Conservation (phyloP, 2,888 invertebrate genomes). For the Ectemnius continuus region DNA sequence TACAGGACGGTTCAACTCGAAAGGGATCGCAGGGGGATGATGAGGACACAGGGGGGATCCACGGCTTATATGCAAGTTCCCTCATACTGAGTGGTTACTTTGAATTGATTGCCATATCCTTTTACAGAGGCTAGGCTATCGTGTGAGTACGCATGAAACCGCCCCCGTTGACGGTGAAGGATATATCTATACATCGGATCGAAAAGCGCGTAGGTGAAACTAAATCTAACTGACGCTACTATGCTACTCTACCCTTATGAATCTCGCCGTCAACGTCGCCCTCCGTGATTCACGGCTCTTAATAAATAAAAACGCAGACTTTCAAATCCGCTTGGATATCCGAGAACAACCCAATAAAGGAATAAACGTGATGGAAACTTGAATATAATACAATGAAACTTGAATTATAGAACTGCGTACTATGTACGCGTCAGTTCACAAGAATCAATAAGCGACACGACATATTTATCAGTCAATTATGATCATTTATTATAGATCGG, state of each 20-base stretch:
- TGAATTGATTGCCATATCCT: slow-evolving; percentile 76
- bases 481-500: too few species aligned
- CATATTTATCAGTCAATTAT: too few species aligned
- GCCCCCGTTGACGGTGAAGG: slow-evolving; percentile 42
- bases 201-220: slow-evolving; percentile 44
- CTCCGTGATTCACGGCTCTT: slow-evolving; percentile 2
- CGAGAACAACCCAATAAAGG: background rate
- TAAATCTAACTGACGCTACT: slow-evolving; percentile 39
- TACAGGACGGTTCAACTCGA: slow-evolving; percentile 69
- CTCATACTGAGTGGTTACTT: slow-evolving; percentile 72
- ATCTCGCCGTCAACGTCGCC: background rate
- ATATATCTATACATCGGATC: slow-evolving; percentile 55
- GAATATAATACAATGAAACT: too few species aligned
- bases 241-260: slow-evolving; percentile 14
- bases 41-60: slow-evolving; percentile 53
- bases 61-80: slow-evolving; percentile 65
- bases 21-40: slow-evolving; percentile 56
- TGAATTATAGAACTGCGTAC: too few species aligned
- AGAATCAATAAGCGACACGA: background rate
- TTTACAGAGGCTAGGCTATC: slow-evolving; percentile 68
- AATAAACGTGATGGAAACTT: background rate
- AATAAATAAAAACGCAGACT: slow-evolving; percentile 8
- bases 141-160: slow-evolving; percentile 54
- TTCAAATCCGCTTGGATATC: background rate
- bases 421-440: background rate